Conservation (phyloP, 2,888 invertebrate genomes). For the Muscina levida region DNA sequence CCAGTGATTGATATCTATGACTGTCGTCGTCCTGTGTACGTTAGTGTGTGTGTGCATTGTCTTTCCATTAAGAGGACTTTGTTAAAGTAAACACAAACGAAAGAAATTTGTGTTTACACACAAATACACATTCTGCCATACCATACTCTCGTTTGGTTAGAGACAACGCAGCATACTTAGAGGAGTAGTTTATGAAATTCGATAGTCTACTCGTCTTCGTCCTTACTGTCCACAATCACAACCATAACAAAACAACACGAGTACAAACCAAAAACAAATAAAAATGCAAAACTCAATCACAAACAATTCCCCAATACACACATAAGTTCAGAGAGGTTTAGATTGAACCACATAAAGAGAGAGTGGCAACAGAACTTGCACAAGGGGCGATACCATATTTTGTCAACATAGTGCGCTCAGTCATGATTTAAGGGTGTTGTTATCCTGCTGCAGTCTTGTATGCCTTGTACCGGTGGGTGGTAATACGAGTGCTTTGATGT, state of each 20-base stretch:
- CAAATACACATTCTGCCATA: neutral
- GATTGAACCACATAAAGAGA: neutral
- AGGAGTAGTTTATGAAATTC: slow-evolving; percentile 55
- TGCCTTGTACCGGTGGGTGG: no score
- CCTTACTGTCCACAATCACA: neutral
- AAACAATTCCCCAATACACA: slow-evolving; percentile 1
- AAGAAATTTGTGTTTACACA: slow-evolving; percentile 13
- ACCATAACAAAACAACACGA: neutral
- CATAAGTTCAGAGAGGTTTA: slow-evolving; percentile 1
- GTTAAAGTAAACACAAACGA: slow-evolving; percentile 25
- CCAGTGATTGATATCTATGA: neutral
- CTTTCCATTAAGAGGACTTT: slow-evolving; percentile 26
- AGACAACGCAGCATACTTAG: neutral
- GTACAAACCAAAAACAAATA: slow-evolving; percentile 51
- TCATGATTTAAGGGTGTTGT: slow-evolving; percentile 1
- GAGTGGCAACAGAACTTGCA: neutral
- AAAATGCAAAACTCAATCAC: slow-evolving; percentile 53
- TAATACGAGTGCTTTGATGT: neutral
- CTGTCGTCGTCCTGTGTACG: slow-evolving; percentile 15
- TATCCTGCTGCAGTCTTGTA: neutral
- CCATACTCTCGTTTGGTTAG: neutral
- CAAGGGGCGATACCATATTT: neutral
- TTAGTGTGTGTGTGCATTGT: neutral
- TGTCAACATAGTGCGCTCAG: neutral
- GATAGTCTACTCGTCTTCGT: slow-evolving; percentile 34